Evolutionary conservation across 2,797 vertebrate species (phyloP).

Genomic region (Scomberomorus guttatus): DNA sequence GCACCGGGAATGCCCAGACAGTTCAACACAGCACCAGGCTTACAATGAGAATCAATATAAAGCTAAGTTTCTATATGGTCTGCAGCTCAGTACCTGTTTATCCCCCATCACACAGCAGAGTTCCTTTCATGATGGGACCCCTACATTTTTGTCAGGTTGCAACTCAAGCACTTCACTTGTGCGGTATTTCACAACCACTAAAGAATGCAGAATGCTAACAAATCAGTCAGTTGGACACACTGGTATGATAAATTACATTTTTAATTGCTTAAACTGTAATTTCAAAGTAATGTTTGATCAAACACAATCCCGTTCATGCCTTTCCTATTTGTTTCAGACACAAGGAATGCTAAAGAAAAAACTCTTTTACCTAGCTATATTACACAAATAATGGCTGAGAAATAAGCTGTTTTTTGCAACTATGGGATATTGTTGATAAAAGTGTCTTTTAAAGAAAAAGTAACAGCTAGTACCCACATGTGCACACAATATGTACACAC

Average conservation of each 20-base stretch:
- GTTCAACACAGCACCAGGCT: neutral
- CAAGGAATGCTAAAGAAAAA: neutral
- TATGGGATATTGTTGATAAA: neutral
- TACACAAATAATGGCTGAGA: neutral
- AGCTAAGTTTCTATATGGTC: constrained; percentile 22
- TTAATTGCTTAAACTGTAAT: neutral
- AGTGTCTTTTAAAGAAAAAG: neutral
- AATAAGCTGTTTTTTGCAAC: neutral
- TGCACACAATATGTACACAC: neutral
- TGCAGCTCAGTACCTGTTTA: constrained; percentile 60
- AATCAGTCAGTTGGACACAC: constrained; percentile 15
- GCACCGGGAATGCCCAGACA: constrained; percentile 67
- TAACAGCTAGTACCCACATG: neutral
- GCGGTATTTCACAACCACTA: constrained; percentile 62
- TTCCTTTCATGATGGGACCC: constrained; percentile 67
- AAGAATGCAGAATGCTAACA: constrained; percentile 52
- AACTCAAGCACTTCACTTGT: constrained; percentile 60
- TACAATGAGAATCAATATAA: constrained; percentile 16
- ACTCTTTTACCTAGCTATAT: neutral
- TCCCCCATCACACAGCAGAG: constrained; percentile 64
- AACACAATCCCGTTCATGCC: neutral
- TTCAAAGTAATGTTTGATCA: neutral
- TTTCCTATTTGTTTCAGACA: neutral
- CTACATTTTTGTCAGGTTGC: constrained; percentile 36
- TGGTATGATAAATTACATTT: constrained; percentile 10